Evolutionary conservation across 2,113 vertebrate species (phyloP), one percentile per base, ranked within the genome.

Genomic region (Phasianus colchicus): DNA sequence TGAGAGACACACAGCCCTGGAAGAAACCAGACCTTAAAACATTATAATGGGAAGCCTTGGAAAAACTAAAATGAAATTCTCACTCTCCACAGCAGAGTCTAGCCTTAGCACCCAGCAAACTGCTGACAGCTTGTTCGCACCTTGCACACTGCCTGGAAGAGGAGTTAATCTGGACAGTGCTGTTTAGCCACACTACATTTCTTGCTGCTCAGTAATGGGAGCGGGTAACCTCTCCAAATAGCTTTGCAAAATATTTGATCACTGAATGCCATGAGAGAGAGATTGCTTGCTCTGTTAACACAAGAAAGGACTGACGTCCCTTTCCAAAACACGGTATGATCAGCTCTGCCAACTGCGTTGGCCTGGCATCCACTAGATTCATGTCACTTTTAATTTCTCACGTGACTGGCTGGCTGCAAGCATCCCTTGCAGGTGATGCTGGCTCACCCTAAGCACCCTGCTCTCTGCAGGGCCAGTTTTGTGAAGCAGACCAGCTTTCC

Each of bases 301-400:
- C 22, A 40, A 50, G 27, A 54, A 80, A 77, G 21, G 42, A 66
- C 47, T 13, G 29, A 70, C 24, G 61, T 83, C 48, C 32, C 38
- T 83, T 29, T 60, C 77, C 22, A 20, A 58, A 77, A 65, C 79
- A 66, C 34, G 29, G 69, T 93, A 50, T 3, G 0, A 71, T 71
- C 80, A 88, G 57, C 52, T 78, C 76, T 86, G 42, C 83, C 89
- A 63, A 85, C 92, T 60, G 32, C 17, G 40, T 14, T 88, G 79
- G 42, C 86, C 88, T 81, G 52, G 22, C 55, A 74, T 30, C 80
- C 80, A 38, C 60, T 47, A 78, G 88, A 83, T 81, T 47, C 86
- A 71, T 22, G 47, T 90, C 95, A 48, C n/a, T 92, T 94, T 19
- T 66, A 36, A 81, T 81, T 81, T 34, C 24, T 83, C 54, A 48